Evolutionary conservation across 2,113 vertebrate genomes (phyloP), one percentile per base, ranked within the genome.

Genomic region (Pituophis catenifer): DNA sequence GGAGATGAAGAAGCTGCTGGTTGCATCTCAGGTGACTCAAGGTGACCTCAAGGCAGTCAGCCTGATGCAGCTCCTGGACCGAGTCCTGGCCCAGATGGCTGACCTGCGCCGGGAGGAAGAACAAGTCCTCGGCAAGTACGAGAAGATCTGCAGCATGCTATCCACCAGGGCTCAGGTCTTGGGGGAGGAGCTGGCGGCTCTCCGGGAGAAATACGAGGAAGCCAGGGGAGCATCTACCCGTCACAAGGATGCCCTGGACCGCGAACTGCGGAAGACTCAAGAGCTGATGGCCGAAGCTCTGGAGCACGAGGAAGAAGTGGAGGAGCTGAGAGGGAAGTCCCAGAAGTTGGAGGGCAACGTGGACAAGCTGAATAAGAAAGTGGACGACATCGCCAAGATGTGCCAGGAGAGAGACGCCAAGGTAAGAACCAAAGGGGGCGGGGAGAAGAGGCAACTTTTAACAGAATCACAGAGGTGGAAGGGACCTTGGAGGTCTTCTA

Each of bases 321-420:
- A 21, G 0, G 96, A 97, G 62, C 93, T 97, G 96, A 96, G 91
- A 23, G 95, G 90, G 8, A 88, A 90, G 81, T 94, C 92, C 0
- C 86, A 94, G 91, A 95, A 75, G 92, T 92, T 97, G 10, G 95
- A 97, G 93, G 62, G 19, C 0, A 91, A 90, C 0, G 33, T 57
- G 0, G 96, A 96, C 75, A 52, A 21, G 90, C 90, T 97, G n/a
- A 93, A 54, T n/a, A 95, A 89, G 26, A 95, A 95, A 88, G 92
- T n/a, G 19, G 95, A 96, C 15, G 89, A 94, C 15, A 92, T 96
- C 3, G 21, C 90, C 1, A 94, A 85, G 2, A 95, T 96, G 53
- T 97, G 97, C 52, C 93, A 94, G 0, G 97, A 97, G 93, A 97
- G 96, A 95, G 97, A 98, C 2, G 93, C 54, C 24, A 97, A 97